phyloP scores from a whole-genome alignment of 2,113 vertebrate genomes.

The Pithys albifrons region DNA sequence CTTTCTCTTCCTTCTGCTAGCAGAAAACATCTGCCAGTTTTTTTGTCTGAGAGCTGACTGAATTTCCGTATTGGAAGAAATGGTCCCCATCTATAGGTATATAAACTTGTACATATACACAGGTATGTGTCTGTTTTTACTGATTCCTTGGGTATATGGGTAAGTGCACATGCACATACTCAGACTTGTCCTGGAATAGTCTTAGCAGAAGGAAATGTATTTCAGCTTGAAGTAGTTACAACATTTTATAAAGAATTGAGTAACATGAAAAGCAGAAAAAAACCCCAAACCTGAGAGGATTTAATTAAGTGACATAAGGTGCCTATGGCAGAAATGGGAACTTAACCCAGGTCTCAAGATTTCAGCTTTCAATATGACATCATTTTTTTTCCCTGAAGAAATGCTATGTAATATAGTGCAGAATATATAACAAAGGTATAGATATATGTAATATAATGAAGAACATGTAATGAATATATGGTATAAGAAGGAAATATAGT shows the following conservation, averaged over 20 bases:
- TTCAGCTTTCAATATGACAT: conserved; percentile 13
- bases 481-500: neutral
- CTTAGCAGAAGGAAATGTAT: neutral
- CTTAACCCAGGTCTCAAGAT: neutral
- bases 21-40: neutral
- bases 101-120: neutral
- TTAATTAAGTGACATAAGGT: conserved; percentile 26
- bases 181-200: neutral
- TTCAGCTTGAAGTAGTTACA: neutral
- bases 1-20: neutral
- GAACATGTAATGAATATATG: neutral
- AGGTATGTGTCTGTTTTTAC: neutral
- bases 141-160: neutral
- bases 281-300: neutral
- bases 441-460: neutral
- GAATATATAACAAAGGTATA: neutral
- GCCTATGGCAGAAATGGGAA: neutral
- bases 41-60: neutral
- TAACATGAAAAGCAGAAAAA: neutral
- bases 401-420: neutral
- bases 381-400: neutral
- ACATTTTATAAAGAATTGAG: neutral
- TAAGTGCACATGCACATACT: neutral
- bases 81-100: neutral
- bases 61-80: neutral